These are phyloP conservation scores for Mustelus asterias DNA, from an alignment of 2,113 vertebrate species.

Conservation along the genomic window DNA sequence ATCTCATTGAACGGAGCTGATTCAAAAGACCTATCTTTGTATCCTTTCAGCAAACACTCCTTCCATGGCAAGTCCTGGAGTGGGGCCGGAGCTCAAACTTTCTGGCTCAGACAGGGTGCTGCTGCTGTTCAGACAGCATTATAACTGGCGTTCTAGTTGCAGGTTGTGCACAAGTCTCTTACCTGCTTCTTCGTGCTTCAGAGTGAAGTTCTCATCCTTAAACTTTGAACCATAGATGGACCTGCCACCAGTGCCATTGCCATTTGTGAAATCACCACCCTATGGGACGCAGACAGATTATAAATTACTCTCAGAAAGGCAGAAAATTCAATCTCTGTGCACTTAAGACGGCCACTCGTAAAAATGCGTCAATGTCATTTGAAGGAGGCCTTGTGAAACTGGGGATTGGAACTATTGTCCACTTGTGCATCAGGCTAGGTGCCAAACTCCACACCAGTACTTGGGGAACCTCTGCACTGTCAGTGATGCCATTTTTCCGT, in stretches of 20 bases:
- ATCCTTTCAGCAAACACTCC: no score
- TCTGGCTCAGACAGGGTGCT: no score
- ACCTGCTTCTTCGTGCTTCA: neutral
- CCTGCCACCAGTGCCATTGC: constrained; percentile 37
- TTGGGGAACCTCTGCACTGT: no score
- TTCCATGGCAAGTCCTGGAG: no score
- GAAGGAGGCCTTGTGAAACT: neutral
- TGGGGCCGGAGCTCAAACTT: no score
- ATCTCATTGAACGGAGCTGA: no score
- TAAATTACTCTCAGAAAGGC: neutral
- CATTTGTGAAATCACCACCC: constrained; percentile 39
- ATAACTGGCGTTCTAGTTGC: no score
- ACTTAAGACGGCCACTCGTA: neutral
- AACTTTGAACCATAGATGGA: constrained; percentile 38
- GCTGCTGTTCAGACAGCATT: neutral
- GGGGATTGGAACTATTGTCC: neutral
- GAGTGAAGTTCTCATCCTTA: constrained; percentile 37
- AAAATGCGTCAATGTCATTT: neutral
- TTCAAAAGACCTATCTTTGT: no score
- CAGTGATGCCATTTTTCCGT: no score
- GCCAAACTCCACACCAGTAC: no score
- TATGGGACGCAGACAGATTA: neutral
- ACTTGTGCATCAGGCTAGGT: neutral
- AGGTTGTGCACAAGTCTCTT: neutral
- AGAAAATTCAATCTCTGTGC: neutral